Evolutionary conservation across 2,888 invertebrate species (phyloP).

Genomic region (Dascillus cervinus): DNA sequence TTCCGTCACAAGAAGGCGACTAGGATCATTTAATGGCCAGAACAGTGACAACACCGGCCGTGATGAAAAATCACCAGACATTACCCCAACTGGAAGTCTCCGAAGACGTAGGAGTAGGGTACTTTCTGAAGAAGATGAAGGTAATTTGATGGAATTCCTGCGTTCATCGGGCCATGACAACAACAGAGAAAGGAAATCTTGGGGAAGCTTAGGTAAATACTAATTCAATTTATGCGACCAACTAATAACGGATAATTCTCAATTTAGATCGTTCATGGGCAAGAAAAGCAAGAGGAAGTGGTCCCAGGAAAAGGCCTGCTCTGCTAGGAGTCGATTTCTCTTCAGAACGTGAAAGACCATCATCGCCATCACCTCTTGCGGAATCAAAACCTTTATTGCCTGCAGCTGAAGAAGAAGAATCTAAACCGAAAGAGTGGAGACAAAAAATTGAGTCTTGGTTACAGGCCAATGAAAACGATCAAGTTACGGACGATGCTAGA

Average conservation of each 20-base stretch:
- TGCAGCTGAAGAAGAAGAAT: conserved; percentile 52
- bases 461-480: conserved; percentile 77
- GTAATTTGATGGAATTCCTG: conserved; percentile 78
- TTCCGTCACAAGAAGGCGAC: conserved; percentile 54
- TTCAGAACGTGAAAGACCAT: conserved; percentile 64
- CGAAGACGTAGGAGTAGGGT: conserved; percentile 73
- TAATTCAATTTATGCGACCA: neutral
- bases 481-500: conserved; percentile 61
- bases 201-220: conserved; percentile 69
- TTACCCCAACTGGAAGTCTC: conserved; percentile 84
- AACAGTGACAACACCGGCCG: conserved; percentile 31
- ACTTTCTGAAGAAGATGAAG: conserved; percentile 76
- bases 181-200: conserved; percentile 68
- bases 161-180: conserved; percentile 70
- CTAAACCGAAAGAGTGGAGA: conserved; percentile 65
- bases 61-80: conserved; percentile 59
- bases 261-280: conserved; percentile 79
- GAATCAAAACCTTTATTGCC: conserved; percentile 49
- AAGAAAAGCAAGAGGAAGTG: conserved; percentile 64
- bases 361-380: conserved; percentile 56
- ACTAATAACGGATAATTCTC: too few relatives aligned
- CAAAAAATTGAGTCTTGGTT: conserved; percentile 90
- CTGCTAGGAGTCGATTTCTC: conserved; percentile 64
- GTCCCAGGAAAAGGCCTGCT: conserved; percentile 71
- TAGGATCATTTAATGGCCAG: conserved; percentile 58